Evolutionary conservation across 2,113 vertebrate species (phyloP).

Genomic region (Progne subis): DNA sequence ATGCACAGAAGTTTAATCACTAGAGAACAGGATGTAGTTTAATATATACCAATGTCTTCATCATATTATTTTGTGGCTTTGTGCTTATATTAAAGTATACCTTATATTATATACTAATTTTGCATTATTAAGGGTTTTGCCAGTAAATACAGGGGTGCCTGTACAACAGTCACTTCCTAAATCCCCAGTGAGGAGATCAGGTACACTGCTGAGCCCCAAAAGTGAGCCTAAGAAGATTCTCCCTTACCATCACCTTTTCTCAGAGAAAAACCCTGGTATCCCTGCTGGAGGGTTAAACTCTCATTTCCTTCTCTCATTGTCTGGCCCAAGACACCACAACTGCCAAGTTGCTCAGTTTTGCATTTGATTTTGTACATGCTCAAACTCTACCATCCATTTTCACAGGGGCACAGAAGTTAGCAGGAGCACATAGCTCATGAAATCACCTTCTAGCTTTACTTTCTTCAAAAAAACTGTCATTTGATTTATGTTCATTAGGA

Average conservation of each 20-base stretch:
- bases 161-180: not conserved
- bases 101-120: not conserved
- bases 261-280: not conserved
- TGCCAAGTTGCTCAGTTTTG: not conserved
- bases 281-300: not conserved
- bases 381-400: not conserved
- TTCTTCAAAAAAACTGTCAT: not conserved
- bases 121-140: not conserved
- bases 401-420: not conserved
- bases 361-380: not conserved
- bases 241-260: not conserved
- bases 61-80: not conserved
- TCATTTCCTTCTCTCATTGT: not conserved
- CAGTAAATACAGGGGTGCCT: not conserved
- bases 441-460: not conserved
- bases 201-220: not conserved
- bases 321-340: not conserved
- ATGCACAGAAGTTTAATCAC: not conserved
- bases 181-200: not conserved
- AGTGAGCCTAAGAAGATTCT: not conserved
- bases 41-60: not conserved
- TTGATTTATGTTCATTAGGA: not conserved
- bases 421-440: not conserved
- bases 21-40: not conserved
- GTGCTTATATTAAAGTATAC: not conserved